Evolutionary conservation across 2,888 invertebrate genomes (phyloP).

Genomic region (Hipparchia sbordonii): DNA sequence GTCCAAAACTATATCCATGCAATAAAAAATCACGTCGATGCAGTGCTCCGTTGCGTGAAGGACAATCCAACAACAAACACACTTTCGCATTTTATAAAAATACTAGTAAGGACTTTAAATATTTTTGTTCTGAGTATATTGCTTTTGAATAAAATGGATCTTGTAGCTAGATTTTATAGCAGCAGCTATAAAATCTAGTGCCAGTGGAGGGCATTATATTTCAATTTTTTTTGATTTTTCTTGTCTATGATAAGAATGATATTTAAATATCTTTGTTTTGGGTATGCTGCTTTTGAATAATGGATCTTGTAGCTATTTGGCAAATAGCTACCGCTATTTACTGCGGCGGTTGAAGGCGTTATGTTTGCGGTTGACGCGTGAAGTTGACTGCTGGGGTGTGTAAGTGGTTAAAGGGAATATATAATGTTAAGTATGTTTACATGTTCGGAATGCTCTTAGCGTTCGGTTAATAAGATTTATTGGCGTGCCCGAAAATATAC

Average conservation of each 20-base stretch:
- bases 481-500: conserved; percentile 15
- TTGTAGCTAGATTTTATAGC: too few species aligned
- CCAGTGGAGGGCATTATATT: background rate
- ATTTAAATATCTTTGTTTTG: conserved; percentile 38
- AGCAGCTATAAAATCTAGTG: too few species aligned
- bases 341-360: conserved; percentile 34
- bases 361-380: conserved; percentile 35
- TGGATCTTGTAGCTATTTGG: conserved; percentile 49
- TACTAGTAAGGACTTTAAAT: too few species aligned
- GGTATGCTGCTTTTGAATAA: conserved; percentile 66
- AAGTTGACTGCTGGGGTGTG: conserved; percentile 34
- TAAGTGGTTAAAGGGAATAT: conserved; percentile 28
- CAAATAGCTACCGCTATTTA: conserved; percentile 37
- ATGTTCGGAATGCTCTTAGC: conserved; percentile 22
- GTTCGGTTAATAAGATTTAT: conserved; percentile 21
- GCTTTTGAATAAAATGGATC: too few species aligned
- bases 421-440: conserved; percentile 18
- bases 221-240: background rate
- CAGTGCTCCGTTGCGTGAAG: too few species aligned
- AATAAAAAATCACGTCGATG: too few species aligned
- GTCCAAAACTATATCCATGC: too few species aligned
- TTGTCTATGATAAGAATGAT: background rate
- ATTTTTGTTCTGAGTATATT: too few species aligned
- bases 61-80: too few species aligned
- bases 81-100: too few species aligned